These are phyloP conservation scores for Spatulosminthurus flaviceps DNA, from an alignment of 2,888 invertebrate species.

Conservation along the genomic window DNA sequence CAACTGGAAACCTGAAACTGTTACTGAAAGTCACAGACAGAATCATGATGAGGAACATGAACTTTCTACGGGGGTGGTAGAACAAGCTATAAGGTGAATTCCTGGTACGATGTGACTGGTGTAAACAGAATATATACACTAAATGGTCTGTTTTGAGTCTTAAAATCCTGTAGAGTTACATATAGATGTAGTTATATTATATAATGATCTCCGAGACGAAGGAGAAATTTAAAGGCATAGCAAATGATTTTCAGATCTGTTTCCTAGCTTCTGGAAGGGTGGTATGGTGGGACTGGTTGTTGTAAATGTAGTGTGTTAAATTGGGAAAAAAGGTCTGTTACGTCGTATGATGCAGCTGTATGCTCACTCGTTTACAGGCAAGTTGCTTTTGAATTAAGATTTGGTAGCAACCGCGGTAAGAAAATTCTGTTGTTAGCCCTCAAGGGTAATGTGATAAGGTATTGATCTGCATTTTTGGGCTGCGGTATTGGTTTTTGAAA, in stretches of 20 bases:
- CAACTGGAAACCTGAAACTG: neutral
- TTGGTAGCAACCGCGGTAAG: neutral
- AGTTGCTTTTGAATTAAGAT: neutral
- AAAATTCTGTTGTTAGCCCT: neutral
- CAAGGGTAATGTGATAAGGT: neutral
- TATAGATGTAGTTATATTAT: too few relatives aligned
- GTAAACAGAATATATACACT: neutral
- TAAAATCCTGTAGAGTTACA: too few relatives aligned
- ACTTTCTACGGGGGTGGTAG: neutral
- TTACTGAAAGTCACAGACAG: neutral
- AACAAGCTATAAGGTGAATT: neutral
- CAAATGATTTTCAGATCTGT: too few relatives aligned
- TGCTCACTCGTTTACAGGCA: neutral
- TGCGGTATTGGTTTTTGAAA: slow-evolving; percentile 8
- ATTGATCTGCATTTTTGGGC: neutral
- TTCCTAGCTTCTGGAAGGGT: too few relatives aligned
- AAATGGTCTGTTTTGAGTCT: too few relatives aligned
- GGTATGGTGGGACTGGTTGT: too few relatives aligned
- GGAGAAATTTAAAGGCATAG: too few relatives aligned
- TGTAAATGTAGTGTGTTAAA: too few relatives aligned
- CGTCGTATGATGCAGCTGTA: too few relatives aligned
- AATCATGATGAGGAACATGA: slow-evolving; percentile 14
- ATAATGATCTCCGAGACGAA: too few relatives aligned
- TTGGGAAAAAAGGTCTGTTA: too few relatives aligned
- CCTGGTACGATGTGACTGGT: neutral